A percentile compares a stretch with the other conserved stretches of the same genome.
Conservation (phyloP, 2,113 vertebrate species). For the Macrotus californicus region DNA sequence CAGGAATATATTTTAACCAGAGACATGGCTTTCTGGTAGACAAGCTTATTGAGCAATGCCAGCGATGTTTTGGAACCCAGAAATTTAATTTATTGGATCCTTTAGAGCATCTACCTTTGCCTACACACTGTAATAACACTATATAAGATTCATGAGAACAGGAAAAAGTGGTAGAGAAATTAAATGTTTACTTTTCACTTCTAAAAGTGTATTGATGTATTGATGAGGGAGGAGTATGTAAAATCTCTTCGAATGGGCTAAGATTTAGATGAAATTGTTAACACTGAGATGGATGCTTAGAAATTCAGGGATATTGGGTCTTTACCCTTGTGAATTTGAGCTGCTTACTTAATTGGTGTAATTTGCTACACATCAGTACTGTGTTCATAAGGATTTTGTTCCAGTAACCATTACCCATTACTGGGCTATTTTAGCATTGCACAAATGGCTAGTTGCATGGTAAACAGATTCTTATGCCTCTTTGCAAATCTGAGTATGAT, state of each 20-base stretch:
- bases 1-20: slow-evolving; percentile 15
- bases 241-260: not conserved
- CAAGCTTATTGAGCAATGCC: not conserved
- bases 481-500: slow-evolving; percentile 49
- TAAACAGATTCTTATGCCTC: slow-evolving; percentile 39
- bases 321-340: slow-evolving; percentile 53
- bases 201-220: slow-evolving; percentile 9
- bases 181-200: not conserved
- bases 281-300: slow-evolving; percentile 1
- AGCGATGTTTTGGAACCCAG: not conserved
- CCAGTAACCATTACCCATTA: not conserved
- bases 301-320: slow-evolving; percentile 54
- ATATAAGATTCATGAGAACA: not conserved
- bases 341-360: slow-evolving; percentile 39
- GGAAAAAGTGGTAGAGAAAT: slow-evolving; percentile 20
- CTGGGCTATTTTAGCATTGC: not conserved
- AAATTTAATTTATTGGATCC: not conserved
- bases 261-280: not conserved
- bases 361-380: slow-evolving; percentile 5
- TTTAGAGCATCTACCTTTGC: not conserved
- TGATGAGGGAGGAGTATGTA: not conserved
- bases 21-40: not conserved
- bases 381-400: slow-evolving; percentile 44
- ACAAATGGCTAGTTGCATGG: slow-evolving; percentile 43
- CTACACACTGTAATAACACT: not conserved